Percentiles rank a stretch among this genome's conserved stretches.
These are phyloP conservation scores for Drosophila willistoni DNA, from an alignment of 1,140 invertebrate species.

Conservation along the genomic window DNA sequence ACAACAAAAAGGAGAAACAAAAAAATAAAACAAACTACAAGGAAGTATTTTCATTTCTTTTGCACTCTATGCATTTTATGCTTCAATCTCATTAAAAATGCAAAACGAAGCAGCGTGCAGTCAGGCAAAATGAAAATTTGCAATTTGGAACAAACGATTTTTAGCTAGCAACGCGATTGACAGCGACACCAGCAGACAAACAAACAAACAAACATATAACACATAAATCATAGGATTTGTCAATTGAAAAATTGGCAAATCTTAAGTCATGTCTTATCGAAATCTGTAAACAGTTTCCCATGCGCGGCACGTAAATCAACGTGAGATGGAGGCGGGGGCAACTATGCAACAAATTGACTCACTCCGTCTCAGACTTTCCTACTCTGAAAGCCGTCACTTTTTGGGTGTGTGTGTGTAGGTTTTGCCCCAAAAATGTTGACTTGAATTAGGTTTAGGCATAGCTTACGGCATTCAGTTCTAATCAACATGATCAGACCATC, in stretches of 20 bases:
- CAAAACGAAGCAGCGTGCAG: slow-evolving; percentile 46
- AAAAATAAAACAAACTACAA: slow-evolving; percentile 48
- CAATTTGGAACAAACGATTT: slow-evolving; percentile 71
- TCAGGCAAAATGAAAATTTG: slow-evolving; percentile 57
- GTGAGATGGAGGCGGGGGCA: slow-evolving; percentile 5
- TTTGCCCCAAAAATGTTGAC: slow-evolving; percentile 17
- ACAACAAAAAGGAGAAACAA: slow-evolving; percentile 27
- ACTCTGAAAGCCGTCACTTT: neutral
- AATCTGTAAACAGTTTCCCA: slow-evolving; percentile 28
- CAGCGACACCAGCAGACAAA: neutral
- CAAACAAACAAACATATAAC: neutral
- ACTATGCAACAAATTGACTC: slow-evolving; percentile 1
- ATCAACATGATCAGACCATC: slow-evolving; percentile 25
- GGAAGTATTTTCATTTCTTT: slow-evolving; percentile 55
- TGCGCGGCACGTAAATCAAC: slow-evolving; percentile 18
- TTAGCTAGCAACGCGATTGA: slow-evolving; percentile 45
- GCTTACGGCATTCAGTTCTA: slow-evolving; percentile 16
- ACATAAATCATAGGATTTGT: slow-evolving; percentile 55
- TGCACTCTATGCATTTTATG: slow-evolving; percentile 29
- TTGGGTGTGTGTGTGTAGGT: slow-evolving; percentile 33
- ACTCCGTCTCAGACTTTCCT: neutral
- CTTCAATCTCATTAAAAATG: slow-evolving; percentile 63
- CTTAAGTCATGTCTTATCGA: slow-evolving; percentile 21
- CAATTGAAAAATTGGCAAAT: slow-evolving; percentile 38
- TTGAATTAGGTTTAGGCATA: slow-evolving; percentile 26